These are phyloP conservation scores for Trichacis sp. DNA, from an alignment of 2,888 invertebrate genomes.

Conservation along the genomic window DNA sequence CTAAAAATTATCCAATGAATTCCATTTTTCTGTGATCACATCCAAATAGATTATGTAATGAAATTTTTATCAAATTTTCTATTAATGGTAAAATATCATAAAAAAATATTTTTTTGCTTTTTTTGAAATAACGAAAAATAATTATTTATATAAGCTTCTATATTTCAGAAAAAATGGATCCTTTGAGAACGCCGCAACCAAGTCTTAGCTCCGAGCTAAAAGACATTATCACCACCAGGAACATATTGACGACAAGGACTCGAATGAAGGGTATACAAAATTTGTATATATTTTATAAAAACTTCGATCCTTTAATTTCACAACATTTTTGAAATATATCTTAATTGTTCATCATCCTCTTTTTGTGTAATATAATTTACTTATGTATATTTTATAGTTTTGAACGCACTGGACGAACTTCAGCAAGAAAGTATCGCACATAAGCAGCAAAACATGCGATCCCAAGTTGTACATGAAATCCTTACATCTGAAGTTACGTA, in stretches of 20 bases:
- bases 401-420: conserved; percentile 72
- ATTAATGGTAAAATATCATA: no score
- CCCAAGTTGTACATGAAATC: conserved; percentile 78
- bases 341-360: no score
- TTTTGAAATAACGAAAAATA: no score
- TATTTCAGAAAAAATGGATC: conserved; percentile 48
- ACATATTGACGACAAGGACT: conserved; percentile 74
- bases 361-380: no score
- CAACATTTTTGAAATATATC: no score
- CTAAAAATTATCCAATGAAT: no score
- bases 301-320: background rate
- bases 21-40: no score
- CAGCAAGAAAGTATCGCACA: conserved; percentile 52
- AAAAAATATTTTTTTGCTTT: no score
- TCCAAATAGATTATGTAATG: no score
- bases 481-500: conserved; percentile 79
- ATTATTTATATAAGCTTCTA: no score
- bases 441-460: conserved; percentile 61
- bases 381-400: no score
- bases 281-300: background rate
- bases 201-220: conserved; percentile 73
- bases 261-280: conserved; percentile 71
- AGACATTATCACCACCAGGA: conserved; percentile 74
- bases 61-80: no score
- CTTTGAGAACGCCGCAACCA: conserved; percentile 73